Base-by-base conservation (phyloP, 2,113 vertebrate species). In the Bujurquina vittata region DNA sequence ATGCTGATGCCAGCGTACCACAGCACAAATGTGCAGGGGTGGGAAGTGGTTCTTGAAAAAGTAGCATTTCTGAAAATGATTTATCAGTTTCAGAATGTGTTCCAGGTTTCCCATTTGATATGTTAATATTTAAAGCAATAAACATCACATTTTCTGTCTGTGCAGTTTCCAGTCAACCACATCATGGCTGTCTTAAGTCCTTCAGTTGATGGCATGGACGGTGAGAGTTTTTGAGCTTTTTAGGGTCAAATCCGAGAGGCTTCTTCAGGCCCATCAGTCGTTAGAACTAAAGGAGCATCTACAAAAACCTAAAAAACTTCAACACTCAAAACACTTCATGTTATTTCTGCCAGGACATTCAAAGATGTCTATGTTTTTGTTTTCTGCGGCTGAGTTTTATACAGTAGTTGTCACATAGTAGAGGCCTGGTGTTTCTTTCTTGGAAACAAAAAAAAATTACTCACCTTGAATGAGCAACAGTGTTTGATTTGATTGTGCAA, bases 401-500 rank as follows among this genome's bases (percentile, higher is more conserved):
- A n/a, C n/a, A n/a, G n/a, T n/a, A 61, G 62, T 84, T 77, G 82
- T 54, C 43, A 46, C 2, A 61, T 33, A n/a, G 15, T 75, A 59
- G 57, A 62, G 17, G 18, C 63, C 29, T 60, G 49, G 15, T 76
- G 57, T 77, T 78, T 78, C n/a, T 74, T 79, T 79, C 49, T 40
- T 61, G 7, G 46, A 31, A 58, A 77, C 60, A 72, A 62, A 88
- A 77, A 26, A 87, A 79, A 37, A 87, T 74, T 26, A 67, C 61
- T 90, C 62, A 78, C 67, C 74, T 78, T 65, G 52, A 84, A 18
- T 56, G 59, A 85, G 22, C 4, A 7, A 29, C 61, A 40, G 3
- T 57, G 35, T 87, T 80, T 86, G 77, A 87, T 87, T 86, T 84
- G 61, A 91, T 76, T 84, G 75, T 58, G 18, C 33, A 49, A 60